Evolutionary conservation across 2,888 invertebrate species (phyloP), one percentile per base, ranked within the genome.

Genomic region (Caenorhabditis japonica): DNA sequence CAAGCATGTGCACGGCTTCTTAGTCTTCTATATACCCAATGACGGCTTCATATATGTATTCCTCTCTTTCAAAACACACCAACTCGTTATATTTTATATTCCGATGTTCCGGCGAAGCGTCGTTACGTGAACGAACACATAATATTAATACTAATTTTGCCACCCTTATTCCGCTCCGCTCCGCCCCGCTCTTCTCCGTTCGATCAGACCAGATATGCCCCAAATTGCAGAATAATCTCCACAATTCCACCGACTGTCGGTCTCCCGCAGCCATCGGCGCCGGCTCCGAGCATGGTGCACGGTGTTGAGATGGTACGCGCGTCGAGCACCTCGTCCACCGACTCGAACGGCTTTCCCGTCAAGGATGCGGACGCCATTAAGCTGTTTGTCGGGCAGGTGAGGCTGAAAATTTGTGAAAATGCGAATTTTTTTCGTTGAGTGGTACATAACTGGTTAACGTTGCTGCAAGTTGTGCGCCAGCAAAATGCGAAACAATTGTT

Each of bases 331-430:
- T 77, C 83, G 7, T 85, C 85, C 27, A 87, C 87, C 17, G 87
- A 87, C 70, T 80, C 80, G 52, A 85, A 85, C 59, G 87, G 87
- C 12, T 87, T 88, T 59, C 88, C 88, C 25, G 87, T 88, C 27
- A 91, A 91, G 83, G 91, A 91, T 82, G 87, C 89, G 30, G 91
- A 91, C 82, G 90, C 91, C 30, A 88, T 94, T 79, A 95, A 95
- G 89, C 91, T 95, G 69, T 95, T 95, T 89, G 93, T 95, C 60
- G 95, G 95, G 17, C 86, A 86, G 83, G 86, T 86, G 17, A 30
- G 7, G 10, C 30, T 10, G 30, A 10, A 30, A 30, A 46, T 27
- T 17, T 23, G 27, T 36, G 17, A 21, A 7, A 4, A n/a, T 7
- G 5, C 27, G 4, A 25, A 49, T 46, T 46, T 19, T 21, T 17